Evolutionary conservation across 2,797 vertebrate genomes (phyloP).

Genomic region (Telmatherina bonti): DNA sequence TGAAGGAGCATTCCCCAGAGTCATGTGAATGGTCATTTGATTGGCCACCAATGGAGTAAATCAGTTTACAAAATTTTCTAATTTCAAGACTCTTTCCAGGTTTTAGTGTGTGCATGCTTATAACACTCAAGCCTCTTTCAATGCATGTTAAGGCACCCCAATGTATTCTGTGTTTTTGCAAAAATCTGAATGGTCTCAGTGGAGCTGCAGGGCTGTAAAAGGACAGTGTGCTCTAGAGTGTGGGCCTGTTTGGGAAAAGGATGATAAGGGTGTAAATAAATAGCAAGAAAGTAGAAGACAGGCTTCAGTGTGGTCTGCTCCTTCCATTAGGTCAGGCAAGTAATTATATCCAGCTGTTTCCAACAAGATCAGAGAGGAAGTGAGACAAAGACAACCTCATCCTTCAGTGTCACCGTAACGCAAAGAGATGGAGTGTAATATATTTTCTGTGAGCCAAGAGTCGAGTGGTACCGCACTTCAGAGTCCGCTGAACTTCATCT

Average conservation of each 20-base stretch:
- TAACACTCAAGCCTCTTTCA: slow-evolving; percentile 29
- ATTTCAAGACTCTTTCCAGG: slow-evolving; percentile 24
- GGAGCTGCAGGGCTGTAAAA: slow-evolving; percentile 34
- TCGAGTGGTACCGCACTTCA: not conserved
- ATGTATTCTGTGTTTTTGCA: slow-evolving; percentile 46
- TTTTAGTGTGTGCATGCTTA: slow-evolving; percentile 29
- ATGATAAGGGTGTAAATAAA: slow-evolving; percentile 82
- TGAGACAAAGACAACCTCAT: slow-evolving; percentile 34
- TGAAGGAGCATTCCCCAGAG: slow-evolving; percentile 32
- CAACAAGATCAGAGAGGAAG: slow-evolving; percentile 38
- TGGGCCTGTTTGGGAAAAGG: slow-evolving; percentile 58
- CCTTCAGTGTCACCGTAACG: slow-evolving; percentile 14
- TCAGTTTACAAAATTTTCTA: slow-evolving; percentile 46
- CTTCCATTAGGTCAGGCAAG: slow-evolving; percentile 59
- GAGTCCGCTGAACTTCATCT: not conserved
- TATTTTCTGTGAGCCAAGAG: slow-evolving; percentile 6
- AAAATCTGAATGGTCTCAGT: slow-evolving; percentile 44
- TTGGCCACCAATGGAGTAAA: slow-evolving; percentile 54
- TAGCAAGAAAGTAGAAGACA: slow-evolving; percentile 63
- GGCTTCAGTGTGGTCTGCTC: slow-evolving; percentile 79
- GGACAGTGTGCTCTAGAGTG: slow-evolving; percentile 21
- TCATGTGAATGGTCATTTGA: slow-evolving; percentile 40
- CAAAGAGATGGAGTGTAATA: slow-evolving; percentile 21
- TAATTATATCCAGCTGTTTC: slow-evolving; percentile 74
- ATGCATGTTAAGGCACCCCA: slow-evolving; percentile 47